Percentiles rank a stretch among this genome's conserved stretches.
These are phyloP conservation scores for Rhinella marina DNA, from an alignment of 2,797 vertebrate genomes.

Conservation along the genomic window DNA sequence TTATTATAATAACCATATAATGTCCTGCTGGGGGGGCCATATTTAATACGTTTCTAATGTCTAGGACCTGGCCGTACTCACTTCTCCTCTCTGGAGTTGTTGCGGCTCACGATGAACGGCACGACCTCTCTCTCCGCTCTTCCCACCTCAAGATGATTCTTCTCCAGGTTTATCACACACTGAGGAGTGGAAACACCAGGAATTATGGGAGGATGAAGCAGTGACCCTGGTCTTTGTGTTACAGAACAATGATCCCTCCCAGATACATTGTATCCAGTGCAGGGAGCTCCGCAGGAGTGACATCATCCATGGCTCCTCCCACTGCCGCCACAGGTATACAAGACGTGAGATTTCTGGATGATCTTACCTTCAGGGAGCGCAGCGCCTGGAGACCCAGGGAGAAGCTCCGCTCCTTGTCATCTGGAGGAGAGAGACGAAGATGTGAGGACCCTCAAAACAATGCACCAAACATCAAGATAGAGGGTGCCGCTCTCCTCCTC, in stretches of 20 bases:
- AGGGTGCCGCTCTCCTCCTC: not conserved
- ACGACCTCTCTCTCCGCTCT: conserved; percentile 79
- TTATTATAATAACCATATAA: not conserved
- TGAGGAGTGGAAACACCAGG: conserved; percentile 65
- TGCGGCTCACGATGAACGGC: conserved; percentile 71
- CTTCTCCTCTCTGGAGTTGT: conserved; percentile 70
- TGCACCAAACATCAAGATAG: not conserved
- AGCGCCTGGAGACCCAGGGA: conserved; percentile 84
- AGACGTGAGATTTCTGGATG: not conserved
- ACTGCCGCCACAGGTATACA: not conserved
- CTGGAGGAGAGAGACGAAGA: conserved; percentile 71
- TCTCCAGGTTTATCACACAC: conserved; percentile 87
- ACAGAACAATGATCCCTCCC: not conserved
- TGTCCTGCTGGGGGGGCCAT: too few relatives aligned
- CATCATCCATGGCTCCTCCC: not conserved
- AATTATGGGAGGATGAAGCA: not conserved
- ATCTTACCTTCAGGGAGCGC: conserved; percentile 83
- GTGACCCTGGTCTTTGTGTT: not conserved
- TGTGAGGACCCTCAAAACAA: not conserved
- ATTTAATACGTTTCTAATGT: too few relatives aligned
- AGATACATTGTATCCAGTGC: conserved; percentile 2
- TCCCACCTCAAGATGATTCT: conserved; percentile 82
- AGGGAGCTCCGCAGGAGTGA: not conserved
- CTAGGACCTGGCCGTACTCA: conserved; percentile 66
- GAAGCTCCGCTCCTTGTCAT: conserved; percentile 78